These are phyloP conservation scores for Cercopithecus hamlyni DNA, from an alignment of 2,797 vertebrate species.

Conservation along the genomic window DNA sequence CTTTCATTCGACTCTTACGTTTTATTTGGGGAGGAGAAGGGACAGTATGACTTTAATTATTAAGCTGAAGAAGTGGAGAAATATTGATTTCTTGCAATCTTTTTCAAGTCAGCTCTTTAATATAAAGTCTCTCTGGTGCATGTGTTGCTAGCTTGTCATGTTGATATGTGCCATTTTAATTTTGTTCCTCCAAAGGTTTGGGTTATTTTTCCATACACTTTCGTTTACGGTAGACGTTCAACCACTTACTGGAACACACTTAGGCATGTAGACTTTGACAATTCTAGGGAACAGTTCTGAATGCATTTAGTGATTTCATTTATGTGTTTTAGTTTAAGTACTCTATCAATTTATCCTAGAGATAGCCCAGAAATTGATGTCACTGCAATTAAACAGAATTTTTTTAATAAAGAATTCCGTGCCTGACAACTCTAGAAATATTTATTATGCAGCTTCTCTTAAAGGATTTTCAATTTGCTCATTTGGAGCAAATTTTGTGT, in stretches of 20 bases:
- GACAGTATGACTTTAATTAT: not conserved
- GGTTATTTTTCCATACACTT: not conserved
- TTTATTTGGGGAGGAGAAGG: not conserved
- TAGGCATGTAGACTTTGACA: not conserved
- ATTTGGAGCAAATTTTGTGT: constrained; percentile 52
- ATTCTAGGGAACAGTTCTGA: not conserved
- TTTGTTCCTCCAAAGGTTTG: not conserved
- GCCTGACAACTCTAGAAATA: not conserved
- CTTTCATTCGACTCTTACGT: not conserved
- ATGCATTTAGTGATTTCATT: constrained; percentile 19
- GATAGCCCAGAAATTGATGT: constrained; percentile 26
- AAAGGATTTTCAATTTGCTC: constrained; percentile 56
- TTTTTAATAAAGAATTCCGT: not conserved
- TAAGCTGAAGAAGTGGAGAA: not conserved
- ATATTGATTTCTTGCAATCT: not conserved
- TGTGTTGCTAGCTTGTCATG: not conserved
- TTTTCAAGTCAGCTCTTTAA: not conserved
- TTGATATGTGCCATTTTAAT: not conserved
- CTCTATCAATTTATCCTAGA: not conserved
- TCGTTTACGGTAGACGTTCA: not conserved
- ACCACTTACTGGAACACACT: not conserved
- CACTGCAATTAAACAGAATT: not conserved
- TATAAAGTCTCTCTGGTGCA: not conserved
- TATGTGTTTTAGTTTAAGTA: not conserved
- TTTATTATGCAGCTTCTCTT: constrained; percentile 39